Conservation (phyloP, 1,140 invertebrate species). For the Luehdorfia chinensis region DNA sequence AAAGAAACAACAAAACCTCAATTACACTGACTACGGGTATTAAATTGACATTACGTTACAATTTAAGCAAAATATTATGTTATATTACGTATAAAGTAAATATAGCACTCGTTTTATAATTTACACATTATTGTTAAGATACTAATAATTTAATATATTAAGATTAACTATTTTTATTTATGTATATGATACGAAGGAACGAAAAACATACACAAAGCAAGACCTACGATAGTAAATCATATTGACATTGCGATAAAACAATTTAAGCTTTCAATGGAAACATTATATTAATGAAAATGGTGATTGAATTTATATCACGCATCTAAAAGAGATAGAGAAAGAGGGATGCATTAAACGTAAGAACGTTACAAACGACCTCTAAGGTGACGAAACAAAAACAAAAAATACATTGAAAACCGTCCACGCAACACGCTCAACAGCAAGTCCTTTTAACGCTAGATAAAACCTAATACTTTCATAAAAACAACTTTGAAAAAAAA, state of each 20-base stretch:
- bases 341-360: slow-evolving; percentile 23
- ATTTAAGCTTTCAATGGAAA: slow-evolving; percentile 8
- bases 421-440: slow-evolving; percentile 11
- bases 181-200: too few relatives aligned
- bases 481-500: too few relatives aligned
- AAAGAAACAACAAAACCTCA: neutral
- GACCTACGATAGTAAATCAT: slow-evolving; percentile 1
- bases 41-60: too few relatives aligned
- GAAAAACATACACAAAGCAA: slow-evolving; percentile 12
- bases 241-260: slow-evolving; percentile 7
- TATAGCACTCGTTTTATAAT: too few relatives aligned
- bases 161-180: too few relatives aligned
- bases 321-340: slow-evolving; percentile 22
- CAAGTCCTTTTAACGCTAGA: slow-evolving; percentile 1
- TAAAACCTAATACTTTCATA: too few relatives aligned
- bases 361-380: slow-evolving; percentile 22
- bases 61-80: too few relatives aligned
- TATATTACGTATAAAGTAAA: too few relatives aligned
- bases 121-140: too few relatives aligned
- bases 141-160: too few relatives aligned
- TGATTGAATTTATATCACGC: slow-evolving; percentile 6
- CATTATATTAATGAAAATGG: neutral
- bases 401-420: slow-evolving; percentile 1
- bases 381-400: slow-evolving; percentile 17
- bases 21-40: too few relatives aligned